phyloP scores from a whole-genome alignment of 2,113 vertebrate genomes.

The Pterophyllum scalare region DNA sequence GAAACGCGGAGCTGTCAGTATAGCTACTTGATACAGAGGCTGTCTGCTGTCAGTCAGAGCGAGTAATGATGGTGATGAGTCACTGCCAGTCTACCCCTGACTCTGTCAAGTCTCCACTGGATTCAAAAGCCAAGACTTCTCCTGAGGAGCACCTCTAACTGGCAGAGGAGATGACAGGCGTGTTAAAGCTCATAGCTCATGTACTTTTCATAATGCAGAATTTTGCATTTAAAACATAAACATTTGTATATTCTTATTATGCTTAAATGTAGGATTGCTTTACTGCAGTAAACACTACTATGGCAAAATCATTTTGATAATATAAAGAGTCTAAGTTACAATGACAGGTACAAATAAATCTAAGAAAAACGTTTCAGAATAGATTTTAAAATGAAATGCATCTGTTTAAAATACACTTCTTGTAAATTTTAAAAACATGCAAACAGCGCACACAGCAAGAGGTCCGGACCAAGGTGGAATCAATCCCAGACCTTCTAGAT shows the following conservation, averaged over 20 bases:
- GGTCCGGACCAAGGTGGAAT: no score
- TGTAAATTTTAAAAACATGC: no score
- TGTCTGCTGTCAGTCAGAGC: slow-evolving; percentile 34
- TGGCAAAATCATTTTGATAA: not conserved
- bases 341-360: not conserved
- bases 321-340: not conserved
- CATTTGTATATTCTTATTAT: not conserved
- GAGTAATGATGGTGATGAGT: slow-evolving; percentile 35
- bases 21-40: slow-evolving; percentile 2
- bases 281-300: not conserved
- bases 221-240: not conserved
- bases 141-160: slow-evolving; percentile 24
- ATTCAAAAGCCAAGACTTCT: slow-evolving; percentile 55
- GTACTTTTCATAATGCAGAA: not conserved
- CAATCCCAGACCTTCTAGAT: no score
- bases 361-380: not conserved
- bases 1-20: slow-evolving; percentile 30
- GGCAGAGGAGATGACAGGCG: not conserved
- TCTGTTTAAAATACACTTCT: not conserved
- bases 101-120: slow-evolving; percentile 31
- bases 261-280: not conserved
- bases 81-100: slow-evolving; percentile 49
- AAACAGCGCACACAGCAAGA: no score
- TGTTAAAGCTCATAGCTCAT: not conserved
- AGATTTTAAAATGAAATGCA: not conserved